Evolutionary conservation across 1,140 invertebrate genomes (phyloP).

Genomic region (Asbolus verrucosus): DNA sequence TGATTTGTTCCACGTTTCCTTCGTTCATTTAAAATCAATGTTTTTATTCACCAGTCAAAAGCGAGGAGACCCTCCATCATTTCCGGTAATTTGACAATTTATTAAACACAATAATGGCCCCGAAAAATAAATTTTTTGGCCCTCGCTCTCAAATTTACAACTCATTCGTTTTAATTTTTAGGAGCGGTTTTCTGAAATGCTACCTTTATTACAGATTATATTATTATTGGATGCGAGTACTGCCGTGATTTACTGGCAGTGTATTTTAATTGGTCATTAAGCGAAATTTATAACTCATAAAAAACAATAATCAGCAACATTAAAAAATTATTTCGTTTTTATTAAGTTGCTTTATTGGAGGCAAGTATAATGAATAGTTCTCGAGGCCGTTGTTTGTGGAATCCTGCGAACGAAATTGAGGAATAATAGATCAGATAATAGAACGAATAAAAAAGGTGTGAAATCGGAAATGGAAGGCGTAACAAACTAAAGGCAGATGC

Average conservation of each 20-base stretch:
- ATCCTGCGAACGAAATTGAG: too few species aligned
- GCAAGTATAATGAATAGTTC: too few species aligned
- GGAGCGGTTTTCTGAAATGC: neutral
- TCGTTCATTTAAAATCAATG: too few species aligned
- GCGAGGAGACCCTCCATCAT: too few species aligned
- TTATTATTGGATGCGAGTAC: neutral
- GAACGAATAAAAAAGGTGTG: too few species aligned
- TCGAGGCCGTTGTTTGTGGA: too few species aligned
- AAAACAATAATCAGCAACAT: conserved; percentile 35
- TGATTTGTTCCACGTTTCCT: too few species aligned
- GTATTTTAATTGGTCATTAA: conserved; percentile 30
- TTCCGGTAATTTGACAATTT: conserved; percentile 7
- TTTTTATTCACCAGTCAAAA: too few species aligned
- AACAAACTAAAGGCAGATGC: too few species aligned
- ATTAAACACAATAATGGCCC: neutral
- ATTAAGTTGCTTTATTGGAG: neutral
- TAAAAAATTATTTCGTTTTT: conserved; percentile 26
- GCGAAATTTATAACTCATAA: conserved; percentile 27
- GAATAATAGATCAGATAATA: too few species aligned
- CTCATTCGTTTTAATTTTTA: conserved; percentile 20
- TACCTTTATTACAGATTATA: conserved; percentile 22
- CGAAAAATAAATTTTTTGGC: too few species aligned
- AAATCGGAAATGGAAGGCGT: too few species aligned
- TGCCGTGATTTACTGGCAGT: conserved; percentile 27
- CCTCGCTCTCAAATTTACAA: conserved; percentile 12